These are phyloP conservation scores for Masnerella sp. DNA, from an alignment of 2,888 invertebrate genomes.

Conservation along the genomic window DNA sequence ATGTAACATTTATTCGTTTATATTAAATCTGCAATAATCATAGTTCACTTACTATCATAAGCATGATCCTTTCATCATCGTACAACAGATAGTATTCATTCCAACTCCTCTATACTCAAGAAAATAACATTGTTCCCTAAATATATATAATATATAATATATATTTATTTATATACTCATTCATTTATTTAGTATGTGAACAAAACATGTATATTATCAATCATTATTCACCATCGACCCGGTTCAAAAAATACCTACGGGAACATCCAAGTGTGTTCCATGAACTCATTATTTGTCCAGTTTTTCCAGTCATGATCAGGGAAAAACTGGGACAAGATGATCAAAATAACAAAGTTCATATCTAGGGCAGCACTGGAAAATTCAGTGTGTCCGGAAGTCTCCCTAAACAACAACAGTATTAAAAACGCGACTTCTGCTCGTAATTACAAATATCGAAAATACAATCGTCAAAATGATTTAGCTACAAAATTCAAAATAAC, in stretches of 20 bases:
- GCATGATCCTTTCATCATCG: constrained; percentile 48
- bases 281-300: constrained; percentile 2
- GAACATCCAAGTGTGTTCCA: constrained; percentile 15
- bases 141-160: constrained; percentile 18
- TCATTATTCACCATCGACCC: constrained; percentile 9
- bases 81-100: constrained; percentile 44
- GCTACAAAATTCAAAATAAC: constrained; percentile 63
- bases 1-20: constrained; percentile 72
- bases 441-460: constrained; percentile 44
- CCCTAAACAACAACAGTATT: constrained; percentile 45
- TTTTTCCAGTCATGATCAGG: too few species aligned
- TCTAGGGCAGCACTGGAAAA: too few species aligned
- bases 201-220: constrained; percentile 26
- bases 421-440: constrained; percentile 21
- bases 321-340: too few species aligned
- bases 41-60: constrained; percentile 61
- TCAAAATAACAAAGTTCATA: neutral
- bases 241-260: constrained; percentile 23
- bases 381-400: too few species aligned
- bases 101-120: constrained; percentile 34
- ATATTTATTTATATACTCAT: constrained; percentile 19
- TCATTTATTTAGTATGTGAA: constrained; percentile 20
- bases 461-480: constrained; percentile 25
- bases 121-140: constrained; percentile 46
- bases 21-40: constrained; percentile 69